A percentile compares a stretch with the other conserved stretches of the same genome.
Conservation (phyloP, 2,888 invertebrate genomes). For the Aphidoletes aphidimyza region DNA sequence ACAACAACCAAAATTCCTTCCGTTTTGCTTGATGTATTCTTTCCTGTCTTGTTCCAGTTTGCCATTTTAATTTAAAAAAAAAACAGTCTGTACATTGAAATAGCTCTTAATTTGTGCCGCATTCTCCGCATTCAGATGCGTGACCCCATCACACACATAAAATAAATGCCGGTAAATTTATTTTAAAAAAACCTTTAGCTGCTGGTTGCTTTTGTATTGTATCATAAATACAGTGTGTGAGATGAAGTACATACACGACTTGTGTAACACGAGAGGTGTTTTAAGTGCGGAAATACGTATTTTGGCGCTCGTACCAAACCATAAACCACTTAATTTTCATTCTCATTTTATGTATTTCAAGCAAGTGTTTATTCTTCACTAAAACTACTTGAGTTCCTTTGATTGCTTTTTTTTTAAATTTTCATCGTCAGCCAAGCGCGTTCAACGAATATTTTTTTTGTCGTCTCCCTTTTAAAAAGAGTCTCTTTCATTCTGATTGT, state of each 20-base stretch:
- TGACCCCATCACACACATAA: not conserved
- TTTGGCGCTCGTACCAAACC: not conserved
- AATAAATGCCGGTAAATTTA: not conserved
- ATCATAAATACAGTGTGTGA: too few species aligned
- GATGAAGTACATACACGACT: not conserved
- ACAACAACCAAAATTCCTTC: not conserved
- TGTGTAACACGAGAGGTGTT: not conserved
- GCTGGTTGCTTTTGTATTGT: too few species aligned
- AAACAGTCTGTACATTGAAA: not conserved
- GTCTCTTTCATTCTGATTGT: too few species aligned
- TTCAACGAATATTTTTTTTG: not conserved
- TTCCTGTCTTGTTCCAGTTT: not conserved
- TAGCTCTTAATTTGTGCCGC: not conserved
- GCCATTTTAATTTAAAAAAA: not conserved
- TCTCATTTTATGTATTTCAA: too few species aligned
- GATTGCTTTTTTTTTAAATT: not conserved
- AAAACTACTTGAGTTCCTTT: not conserved
- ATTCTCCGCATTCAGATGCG: not conserved
- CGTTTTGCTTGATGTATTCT: not conserved
- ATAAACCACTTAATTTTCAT: not conserved
- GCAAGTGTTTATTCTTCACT: not conserved
- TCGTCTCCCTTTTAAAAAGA: too few species aligned
- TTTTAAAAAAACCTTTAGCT: too few species aligned
- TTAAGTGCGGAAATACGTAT: slow-evolving; percentile 13
- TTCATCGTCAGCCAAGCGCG: not conserved